A percentile compares a stretch with the other conserved stretches of the same genome.
These are phyloP conservation scores for Dicyrtoma fusca DNA, from an alignment of 2,888 invertebrate genomes.

Conservation along the genomic window DNA sequence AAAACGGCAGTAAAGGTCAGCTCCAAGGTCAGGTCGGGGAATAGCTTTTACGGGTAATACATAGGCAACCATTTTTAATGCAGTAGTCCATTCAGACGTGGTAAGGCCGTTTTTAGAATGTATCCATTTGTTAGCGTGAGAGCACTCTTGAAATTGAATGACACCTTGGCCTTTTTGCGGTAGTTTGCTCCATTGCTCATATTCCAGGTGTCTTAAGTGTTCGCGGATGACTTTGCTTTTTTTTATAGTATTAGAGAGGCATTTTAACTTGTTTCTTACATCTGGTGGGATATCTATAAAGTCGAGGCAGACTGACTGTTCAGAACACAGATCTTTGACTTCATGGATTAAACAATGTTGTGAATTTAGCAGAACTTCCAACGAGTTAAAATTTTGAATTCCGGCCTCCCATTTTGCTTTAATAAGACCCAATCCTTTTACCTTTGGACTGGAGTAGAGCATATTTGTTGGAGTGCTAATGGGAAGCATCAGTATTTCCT, in stretches of 20 bases:
- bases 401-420: conserved; percentile 10
- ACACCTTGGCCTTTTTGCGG: background rate
- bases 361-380: background rate
- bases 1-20: too few species aligned
- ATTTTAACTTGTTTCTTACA: too few species aligned
- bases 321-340: background rate
- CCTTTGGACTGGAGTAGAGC: conserved; percentile 8
- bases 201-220: background rate
- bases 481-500: background rate
- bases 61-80: too few species aligned
- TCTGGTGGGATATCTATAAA: too few species aligned
- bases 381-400: background rate
- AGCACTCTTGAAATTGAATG: background rate
- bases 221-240: background rate
- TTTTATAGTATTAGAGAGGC: too few species aligned
- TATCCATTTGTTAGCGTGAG: conserved; percentile 1
- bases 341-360: background rate
- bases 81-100: too few species aligned
- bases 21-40: too few species aligned
- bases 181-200: background rate
- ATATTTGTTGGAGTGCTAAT: background rate
- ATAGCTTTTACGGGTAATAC: too few species aligned
- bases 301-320: background rate
- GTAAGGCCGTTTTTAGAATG: too few species aligned
- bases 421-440: conserved; percentile 8